Evolutionary conservation across 2,888 invertebrate genomes (phyloP).

Genomic region (Cacoxenus indagator): DNA sequence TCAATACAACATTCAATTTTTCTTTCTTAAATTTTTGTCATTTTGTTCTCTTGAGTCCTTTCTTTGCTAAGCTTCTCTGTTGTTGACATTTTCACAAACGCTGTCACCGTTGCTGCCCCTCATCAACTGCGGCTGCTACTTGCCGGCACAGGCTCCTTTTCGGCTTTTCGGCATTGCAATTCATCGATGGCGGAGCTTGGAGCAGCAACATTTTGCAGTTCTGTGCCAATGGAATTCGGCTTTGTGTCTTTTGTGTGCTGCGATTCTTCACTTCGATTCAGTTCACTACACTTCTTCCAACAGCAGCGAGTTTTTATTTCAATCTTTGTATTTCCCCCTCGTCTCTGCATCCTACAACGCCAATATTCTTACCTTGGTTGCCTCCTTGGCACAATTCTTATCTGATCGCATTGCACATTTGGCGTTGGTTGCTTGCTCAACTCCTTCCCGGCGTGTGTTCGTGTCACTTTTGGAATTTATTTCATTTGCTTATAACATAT

Average conservation of each 20-base stretch:
- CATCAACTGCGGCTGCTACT: too few relatives aligned
- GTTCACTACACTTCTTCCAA: slow-evolving; percentile 8
- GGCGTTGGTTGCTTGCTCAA: not conserved
- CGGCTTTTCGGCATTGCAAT: not conserved
- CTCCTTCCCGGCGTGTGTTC: slow-evolving; percentile 1
- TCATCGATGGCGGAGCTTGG: slow-evolving; percentile 6
- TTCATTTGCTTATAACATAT: slow-evolving; percentile 14
- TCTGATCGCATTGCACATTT: slow-evolving; percentile 20
- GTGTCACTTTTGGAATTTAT: slow-evolving; percentile 22
- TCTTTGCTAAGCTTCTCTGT: not conserved
- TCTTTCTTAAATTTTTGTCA: not conserved
- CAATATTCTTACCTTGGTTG: too few relatives aligned
- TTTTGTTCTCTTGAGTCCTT: not conserved
- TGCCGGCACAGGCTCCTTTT: too few relatives aligned
- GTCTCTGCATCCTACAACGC: too few relatives aligned
- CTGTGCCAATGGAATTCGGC: slow-evolving; percentile 4
- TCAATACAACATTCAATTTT: slow-evolving; percentile 54
- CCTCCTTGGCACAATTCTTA: slow-evolving; percentile 4
- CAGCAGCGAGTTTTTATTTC: not conserved
- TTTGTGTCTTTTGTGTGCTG: slow-evolving; percentile 18
- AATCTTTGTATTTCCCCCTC: too few relatives aligned
- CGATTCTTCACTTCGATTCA: too few relatives aligned
- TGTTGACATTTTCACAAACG: not conserved
- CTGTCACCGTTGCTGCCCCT: slow-evolving; percentile 1
- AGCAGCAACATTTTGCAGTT: slow-evolving; percentile 18